Evolutionary conservation across 2,888 invertebrate genomes (phyloP).

Genomic region (Buathra laborator): DNA sequence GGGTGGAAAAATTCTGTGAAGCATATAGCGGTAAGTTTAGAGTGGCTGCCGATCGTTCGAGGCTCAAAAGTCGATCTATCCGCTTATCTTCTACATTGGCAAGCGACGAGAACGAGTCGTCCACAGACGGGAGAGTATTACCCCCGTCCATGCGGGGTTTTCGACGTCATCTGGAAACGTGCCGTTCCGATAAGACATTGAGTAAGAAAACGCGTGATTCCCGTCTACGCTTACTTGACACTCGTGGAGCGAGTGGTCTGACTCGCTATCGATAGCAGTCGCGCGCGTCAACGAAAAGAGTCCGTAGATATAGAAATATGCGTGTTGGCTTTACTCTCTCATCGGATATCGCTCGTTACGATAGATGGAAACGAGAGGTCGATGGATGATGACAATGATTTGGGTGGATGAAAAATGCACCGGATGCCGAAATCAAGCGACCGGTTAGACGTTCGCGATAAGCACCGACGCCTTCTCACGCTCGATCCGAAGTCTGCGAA

Average conservation of each 20-base stretch:
- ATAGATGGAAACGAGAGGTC: background rate
- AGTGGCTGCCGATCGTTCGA: constrained; percentile 61
- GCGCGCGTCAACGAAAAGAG: background rate
- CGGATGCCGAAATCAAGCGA: constrained; percentile 59
- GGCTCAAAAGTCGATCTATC: constrained; percentile 69
- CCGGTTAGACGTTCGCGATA: constrained; percentile 43
- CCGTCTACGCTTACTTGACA: background rate
- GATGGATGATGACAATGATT: constrained; percentile 20
- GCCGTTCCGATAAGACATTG: constrained; percentile 13
- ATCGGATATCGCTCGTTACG: background rate
- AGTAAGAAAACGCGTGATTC: constrained; percentile 3
- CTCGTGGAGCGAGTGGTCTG: background rate
- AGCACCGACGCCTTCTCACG: constrained; percentile 42
- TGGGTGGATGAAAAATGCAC: constrained; percentile 62
- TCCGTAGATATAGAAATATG: background rate
- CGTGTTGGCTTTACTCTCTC: background rate
- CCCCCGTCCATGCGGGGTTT: constrained; percentile 23
- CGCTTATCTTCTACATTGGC: constrained; percentile 60
- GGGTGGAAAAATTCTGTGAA: constrained; percentile 41
- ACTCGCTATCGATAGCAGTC: background rate
- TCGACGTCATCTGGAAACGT: constrained; percentile 46
- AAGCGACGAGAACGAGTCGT: constrained; percentile 19
- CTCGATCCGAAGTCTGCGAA: background rate
- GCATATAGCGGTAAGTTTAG: background rate
- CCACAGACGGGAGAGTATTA: constrained; percentile 20